Evolutionary conservation across 1,140 invertebrate species (phyloP).

Genomic region (Drosophila subpulchrella): DNA sequence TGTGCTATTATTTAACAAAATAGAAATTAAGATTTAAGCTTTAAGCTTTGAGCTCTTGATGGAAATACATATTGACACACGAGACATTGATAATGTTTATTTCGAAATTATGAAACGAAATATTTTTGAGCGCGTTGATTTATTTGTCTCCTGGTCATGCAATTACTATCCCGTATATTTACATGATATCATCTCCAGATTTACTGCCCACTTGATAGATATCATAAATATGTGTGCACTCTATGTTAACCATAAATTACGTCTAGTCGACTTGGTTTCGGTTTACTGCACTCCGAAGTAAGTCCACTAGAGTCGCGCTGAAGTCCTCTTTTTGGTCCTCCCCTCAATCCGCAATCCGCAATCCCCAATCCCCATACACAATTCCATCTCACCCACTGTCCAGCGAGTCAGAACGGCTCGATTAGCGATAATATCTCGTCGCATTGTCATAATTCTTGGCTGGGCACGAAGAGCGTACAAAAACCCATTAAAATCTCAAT

Average conservation of each 20-base stretch:
- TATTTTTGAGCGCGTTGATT: neutral
- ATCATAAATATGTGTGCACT: slow-evolving; percentile 55
- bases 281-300: slow-evolving; percentile 77
- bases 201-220: slow-evolving; percentile 31
- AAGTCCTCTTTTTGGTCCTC: slow-evolving; percentile 7
- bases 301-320: slow-evolving; percentile 3
- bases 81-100: neutral
- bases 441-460: slow-evolving; percentile 79
- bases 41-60: neutral
- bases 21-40: neutral
- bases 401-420: slow-evolving; percentile 41
- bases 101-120: neutral
- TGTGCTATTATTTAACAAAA: neutral
- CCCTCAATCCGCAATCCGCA: neutral
- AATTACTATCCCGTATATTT: slow-evolving; percentile 5
- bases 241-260: slow-evolving; percentile 69
- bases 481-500: slow-evolving; percentile 77
- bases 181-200: slow-evolving; percentile 15
- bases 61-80: neutral
- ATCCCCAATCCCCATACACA: no score
- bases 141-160: neutral
- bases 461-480: slow-evolving; percentile 42
- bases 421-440: slow-evolving; percentile 79
- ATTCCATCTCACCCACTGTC: slow-evolving; percentile 12
- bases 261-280: slow-evolving; percentile 52